Evolutionary conservation across 1,140 invertebrate genomes (phyloP).

Genomic region (Micrasema longulum): DNA sequence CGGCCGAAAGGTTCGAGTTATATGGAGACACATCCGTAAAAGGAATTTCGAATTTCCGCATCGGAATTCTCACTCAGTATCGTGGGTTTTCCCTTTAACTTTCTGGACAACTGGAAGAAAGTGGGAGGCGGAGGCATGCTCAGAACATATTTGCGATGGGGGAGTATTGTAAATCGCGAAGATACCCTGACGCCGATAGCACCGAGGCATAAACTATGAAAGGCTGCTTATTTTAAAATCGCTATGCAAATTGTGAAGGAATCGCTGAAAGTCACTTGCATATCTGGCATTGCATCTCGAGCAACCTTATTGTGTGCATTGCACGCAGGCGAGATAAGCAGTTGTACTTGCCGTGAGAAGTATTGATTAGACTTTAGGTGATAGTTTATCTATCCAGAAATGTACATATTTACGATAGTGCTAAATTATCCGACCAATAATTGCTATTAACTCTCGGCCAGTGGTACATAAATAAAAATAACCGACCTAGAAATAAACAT

Average conservation of each 20-base stretch:
- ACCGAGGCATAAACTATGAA: slow-evolving; percentile 45
- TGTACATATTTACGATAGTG: no score
- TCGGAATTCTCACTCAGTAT: background rate
- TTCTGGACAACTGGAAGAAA: background rate
- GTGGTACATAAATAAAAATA: no score
- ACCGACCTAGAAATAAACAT: no score
- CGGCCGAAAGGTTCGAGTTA: background rate
- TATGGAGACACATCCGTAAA: slow-evolving; percentile 18
- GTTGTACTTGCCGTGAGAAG: slow-evolving; percentile 21
- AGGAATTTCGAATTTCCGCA: background rate
- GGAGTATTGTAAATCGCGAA: slow-evolving; percentile 49
- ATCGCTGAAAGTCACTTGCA: slow-evolving; percentile 37
- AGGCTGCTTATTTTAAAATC: slow-evolving; percentile 48
- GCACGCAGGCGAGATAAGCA: slow-evolving; percentile 15
- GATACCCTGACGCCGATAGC: slow-evolving; percentile 45
- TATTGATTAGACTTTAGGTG: slow-evolving; percentile 19
- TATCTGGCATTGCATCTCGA: slow-evolving; percentile 34
- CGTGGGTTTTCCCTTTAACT: background rate
- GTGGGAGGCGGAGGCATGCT: background rate
- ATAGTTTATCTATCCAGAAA: no score
- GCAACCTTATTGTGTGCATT: slow-evolving; percentile 26
- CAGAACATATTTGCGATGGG: slow-evolving; percentile 50
- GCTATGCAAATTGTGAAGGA: slow-evolving; percentile 51
- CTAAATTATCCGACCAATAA: no score
- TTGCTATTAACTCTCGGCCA: no score